These are phyloP conservation scores for Mantis religiosa DNA, from an alignment of 2,888 invertebrate species.

Conservation along the genomic window DNA sequence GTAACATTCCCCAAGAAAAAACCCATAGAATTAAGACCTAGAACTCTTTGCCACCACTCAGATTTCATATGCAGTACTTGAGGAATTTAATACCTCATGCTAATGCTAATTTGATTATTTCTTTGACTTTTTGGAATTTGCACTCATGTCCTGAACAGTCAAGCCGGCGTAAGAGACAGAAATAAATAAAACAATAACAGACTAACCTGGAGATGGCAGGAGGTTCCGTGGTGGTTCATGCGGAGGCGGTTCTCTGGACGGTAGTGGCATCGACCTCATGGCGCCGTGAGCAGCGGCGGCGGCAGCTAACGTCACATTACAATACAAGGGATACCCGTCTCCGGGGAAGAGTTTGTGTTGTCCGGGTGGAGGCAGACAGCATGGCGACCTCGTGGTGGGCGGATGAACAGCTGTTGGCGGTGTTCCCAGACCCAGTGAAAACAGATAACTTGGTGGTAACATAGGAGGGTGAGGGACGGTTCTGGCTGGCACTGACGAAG, in stretches of 20 bases:
- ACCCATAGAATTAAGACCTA: no score
- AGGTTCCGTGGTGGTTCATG: conserved; percentile 31
- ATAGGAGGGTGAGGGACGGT: conserved; percentile 24
- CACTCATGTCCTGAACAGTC: no score
- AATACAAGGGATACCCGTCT: not conserved
- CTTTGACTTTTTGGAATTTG: no score
- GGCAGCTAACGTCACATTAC: conserved; percentile 8
- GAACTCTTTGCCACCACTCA: no score
- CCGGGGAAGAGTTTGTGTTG: conserved; percentile 11
- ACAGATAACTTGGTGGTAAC: conserved; percentile 26
- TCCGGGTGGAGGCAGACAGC: conserved; percentile 19
- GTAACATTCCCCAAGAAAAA: no score
- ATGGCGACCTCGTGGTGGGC: not conserved
- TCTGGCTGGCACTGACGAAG: conserved; percentile 45
- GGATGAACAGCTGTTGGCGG: not conserved
- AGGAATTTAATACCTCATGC: no score
- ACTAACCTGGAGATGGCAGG: conserved; percentile 29
- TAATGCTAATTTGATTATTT: no score
- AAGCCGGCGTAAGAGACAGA: no score
- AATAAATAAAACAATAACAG: not conserved
- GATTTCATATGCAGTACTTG: no score
- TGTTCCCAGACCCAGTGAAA: conserved; percentile 23
- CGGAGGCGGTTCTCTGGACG: not conserved
- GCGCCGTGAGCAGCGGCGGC: conserved; percentile 8
- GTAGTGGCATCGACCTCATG: conserved; percentile 20